Base-by-base conservation (phyloP, 2,888 invertebrate genomes). In the Lymantria dispar region DNA sequence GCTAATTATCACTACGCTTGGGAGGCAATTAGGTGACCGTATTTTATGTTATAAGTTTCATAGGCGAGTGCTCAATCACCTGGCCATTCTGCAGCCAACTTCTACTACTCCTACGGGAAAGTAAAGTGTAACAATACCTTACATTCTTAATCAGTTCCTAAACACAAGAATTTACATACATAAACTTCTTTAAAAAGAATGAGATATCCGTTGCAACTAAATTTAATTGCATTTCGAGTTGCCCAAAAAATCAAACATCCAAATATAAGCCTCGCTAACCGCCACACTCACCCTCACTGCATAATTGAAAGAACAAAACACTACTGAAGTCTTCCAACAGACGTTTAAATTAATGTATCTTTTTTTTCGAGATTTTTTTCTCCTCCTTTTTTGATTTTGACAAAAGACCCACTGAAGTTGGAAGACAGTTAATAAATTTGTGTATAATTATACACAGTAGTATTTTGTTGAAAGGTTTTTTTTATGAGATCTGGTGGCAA, bases 391-490 rank as follows among this genome's bases (percentile, higher is more conserved):
- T 38, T 43, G 48, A 49, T 56, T 61, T 68, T 74, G 74, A 77
- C 74, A 77, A 72, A 74, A 74, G 72, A 71, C 56, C 54, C 56
- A 47, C 46, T 54, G 61, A 61, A 54, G 58, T 50, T 66, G 68
- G 55, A 31, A 77, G 81, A 80, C 82, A 80, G 80, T 72, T 75
- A 78, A 90, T 90, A 90, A 86, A 88, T 90, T 83, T 75, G 51
- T 64, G 65, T 68, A 76, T 87, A 89, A 89, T 89, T 87, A 88
- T 82, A 81, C 80, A 75, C 72, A 69, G 69, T 72, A 77, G 80
- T 75, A 76, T 85, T 85, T 83, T 84, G 90, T 90, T 87, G 88
- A 85, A 85, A 85, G 81, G 76, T 81, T 83, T 87, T 88, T 84
- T 87, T 84, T 82, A n/a, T 83, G 79, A 68, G 68, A 73, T 60